These are phyloP conservation scores for Rhagonycha fulva DNA, from an alignment of 2,888 invertebrate genomes.

Conservation along the genomic window DNA sequence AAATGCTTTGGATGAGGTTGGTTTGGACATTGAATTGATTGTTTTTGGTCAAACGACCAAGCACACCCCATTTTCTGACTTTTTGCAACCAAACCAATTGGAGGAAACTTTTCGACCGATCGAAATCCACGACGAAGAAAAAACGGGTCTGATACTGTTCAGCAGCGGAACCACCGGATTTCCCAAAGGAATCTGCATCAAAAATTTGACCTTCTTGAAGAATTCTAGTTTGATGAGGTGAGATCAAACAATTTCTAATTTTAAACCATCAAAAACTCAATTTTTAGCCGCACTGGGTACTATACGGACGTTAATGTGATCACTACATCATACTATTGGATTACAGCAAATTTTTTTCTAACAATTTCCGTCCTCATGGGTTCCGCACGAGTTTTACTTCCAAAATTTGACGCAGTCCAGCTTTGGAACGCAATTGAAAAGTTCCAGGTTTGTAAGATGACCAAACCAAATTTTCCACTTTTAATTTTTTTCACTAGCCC, in stretches of 20 bases:
- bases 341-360: slow-evolving; percentile 40
- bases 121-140: slow-evolving; percentile 13
- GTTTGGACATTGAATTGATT: slow-evolving; percentile 26
- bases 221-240: background rate
- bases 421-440: slow-evolving; percentile 43
- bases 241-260: background rate
- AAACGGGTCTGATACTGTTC: slow-evolving; percentile 35
- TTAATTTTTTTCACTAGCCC: background rate
- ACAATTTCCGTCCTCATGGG: slow-evolving; percentile 35
- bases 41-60: slow-evolving; percentile 25
- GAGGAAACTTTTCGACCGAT: slow-evolving; percentile 30
- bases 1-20: slow-evolving; percentile 18
- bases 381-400: slow-evolving; percentile 39
- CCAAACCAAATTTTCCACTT: background rate
- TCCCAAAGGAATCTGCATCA: slow-evolving; percentile 37
- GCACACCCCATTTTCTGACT: slow-evolving; percentile 14
- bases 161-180: slow-evolving; percentile 40
- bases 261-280: slow-evolving; percentile 33
- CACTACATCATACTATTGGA: slow-evolving; percentile 43
- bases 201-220: slow-evolving; percentile 20
- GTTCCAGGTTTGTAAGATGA: slow-evolving; percentile 37
- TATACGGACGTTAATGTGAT: background rate
- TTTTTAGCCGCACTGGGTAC: background rate
- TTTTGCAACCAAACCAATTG: slow-evolving; percentile 33
- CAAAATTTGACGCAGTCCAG: slow-evolving; percentile 35